Evolutionary conservation across 2,113 vertebrate genomes (phyloP).

Genomic region (Dendrocopos noguchii): DNA sequence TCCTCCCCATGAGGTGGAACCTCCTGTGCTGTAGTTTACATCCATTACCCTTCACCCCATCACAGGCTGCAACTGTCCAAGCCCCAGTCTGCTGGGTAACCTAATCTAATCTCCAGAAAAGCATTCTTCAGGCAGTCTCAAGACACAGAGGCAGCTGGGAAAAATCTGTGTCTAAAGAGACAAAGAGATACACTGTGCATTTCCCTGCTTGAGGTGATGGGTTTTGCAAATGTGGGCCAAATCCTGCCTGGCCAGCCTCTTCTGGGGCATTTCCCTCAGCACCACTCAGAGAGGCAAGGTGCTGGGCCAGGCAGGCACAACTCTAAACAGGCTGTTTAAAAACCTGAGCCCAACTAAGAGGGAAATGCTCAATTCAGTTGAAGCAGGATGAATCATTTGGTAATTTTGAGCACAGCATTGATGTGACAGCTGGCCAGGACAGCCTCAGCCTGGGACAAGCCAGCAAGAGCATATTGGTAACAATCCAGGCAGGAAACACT

Average conservation of each 20-base stretch:
- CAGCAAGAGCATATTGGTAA: neutral
- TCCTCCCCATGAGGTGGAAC: too few relatives aligned
- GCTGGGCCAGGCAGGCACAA: neutral
- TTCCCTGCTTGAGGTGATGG: neutral
- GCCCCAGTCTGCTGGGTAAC: neutral
- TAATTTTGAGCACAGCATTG: neutral
- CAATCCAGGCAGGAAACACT: neutral
- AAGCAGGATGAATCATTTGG: neutral
- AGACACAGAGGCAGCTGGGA: neutral
- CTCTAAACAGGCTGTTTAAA: neutral
- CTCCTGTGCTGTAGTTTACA: too few relatives aligned
- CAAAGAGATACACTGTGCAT: neutral
- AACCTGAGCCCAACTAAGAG: neutral
- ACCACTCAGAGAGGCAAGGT: neutral
- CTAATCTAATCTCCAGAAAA: neutral
- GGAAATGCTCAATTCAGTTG: neutral
- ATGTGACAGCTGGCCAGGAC: neutral
- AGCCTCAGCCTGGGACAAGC: neutral
- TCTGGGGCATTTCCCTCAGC: neutral
- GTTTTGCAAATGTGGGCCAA: neutral
- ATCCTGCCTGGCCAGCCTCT: accelerated
- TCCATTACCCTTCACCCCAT: too few relatives aligned
- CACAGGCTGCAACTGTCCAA: neutral
- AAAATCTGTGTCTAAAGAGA: neutral
- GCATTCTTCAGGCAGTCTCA: neutral